Conservation (phyloP, 2,797 vertebrate genomes). For the Gobionotothen gibberifrons region DNA sequence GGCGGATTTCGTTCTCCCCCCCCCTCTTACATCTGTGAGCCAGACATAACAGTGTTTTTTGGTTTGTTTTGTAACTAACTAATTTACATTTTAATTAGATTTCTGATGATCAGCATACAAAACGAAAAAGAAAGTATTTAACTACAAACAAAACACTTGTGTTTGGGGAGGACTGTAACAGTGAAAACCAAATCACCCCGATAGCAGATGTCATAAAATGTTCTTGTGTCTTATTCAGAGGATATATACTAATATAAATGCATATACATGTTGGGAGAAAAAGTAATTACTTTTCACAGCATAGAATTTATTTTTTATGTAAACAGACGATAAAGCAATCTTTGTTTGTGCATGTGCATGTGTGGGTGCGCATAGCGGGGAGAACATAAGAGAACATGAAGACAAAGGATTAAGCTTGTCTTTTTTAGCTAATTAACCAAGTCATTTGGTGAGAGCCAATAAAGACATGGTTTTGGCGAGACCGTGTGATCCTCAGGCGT, state of each 20-base stretch:
- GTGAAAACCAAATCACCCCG: conserved; percentile 26
- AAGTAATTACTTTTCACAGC: conserved; percentile 20
- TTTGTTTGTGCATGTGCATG: conserved; percentile 28
- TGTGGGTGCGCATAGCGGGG: conserved; percentile 33
- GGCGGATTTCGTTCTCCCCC: conserved; percentile 17
- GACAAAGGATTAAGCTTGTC: conserved; percentile 69
- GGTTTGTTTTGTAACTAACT: conserved; percentile 47
- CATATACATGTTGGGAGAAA: not conserved
- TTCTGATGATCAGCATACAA: conserved; percentile 39
- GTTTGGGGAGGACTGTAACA: conserved; percentile 19
- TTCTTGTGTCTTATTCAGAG: conserved; percentile 11
- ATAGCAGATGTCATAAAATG: conserved; percentile 17
- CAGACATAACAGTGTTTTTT: conserved; percentile 18
- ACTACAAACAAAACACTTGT: conserved; percentile 49
- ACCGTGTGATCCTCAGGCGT: conserved; percentile 58
- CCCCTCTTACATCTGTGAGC: conserved; percentile 18
- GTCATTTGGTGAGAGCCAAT: conserved; percentile 58
- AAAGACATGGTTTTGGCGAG: conserved; percentile 61
- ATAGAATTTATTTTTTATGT: conserved; percentile 23
- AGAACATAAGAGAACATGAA: conserved; percentile 49
- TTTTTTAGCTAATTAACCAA: conserved; percentile 72
- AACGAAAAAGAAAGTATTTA: conserved; percentile 13
- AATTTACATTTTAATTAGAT: conserved; percentile 71
- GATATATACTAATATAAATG: conserved; percentile 33
- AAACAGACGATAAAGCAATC: conserved; percentile 47